phyloP scores from a whole-genome alignment of 2,113 vertebrate species.

The Onychostruthus taczanowskii region DNA sequence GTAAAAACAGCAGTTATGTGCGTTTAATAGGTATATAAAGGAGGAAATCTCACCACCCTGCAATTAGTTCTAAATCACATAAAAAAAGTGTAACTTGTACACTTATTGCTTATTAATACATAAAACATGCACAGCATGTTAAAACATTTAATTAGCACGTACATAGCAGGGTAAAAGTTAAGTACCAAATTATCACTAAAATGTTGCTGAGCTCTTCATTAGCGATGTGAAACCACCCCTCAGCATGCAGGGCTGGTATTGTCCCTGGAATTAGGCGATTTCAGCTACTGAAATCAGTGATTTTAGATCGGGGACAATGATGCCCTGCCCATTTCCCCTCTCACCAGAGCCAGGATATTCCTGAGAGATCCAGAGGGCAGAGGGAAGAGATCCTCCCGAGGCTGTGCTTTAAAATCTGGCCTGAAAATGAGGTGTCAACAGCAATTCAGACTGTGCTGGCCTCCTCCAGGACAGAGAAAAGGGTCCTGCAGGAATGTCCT shows the following conservation, averaged over 20 bases:
- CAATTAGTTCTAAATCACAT: constrained; percentile 60
- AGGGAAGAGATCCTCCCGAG: background rate
- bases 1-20: constrained; percentile 68
- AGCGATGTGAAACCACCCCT: background rate
- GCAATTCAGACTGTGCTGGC: background rate
- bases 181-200: constrained; percentile 49
- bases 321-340: background rate
- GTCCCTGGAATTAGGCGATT: background rate
- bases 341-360: background rate
- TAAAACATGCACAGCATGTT: constrained; percentile 48
- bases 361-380: background rate
- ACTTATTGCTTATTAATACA: constrained; percentile 64
- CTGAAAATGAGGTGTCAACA: background rate
- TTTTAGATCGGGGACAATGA: background rate
- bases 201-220: constrained; percentile 34
- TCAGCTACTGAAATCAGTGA: background rate
- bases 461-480: background rate
- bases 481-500: background rate
- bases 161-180: constrained; percentile 41
- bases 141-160: constrained; percentile 66
- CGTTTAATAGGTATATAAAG: constrained; percentile 61
- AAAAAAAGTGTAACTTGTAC: constrained; percentile 47
- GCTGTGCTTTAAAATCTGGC: background rate
- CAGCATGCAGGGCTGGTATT: background rate
- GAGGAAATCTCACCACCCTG: constrained; percentile 51